These are phyloP conservation scores for Melanaphis sacchari DNA, from an alignment of 1,140 invertebrate genomes.

Conservation along the genomic window DNA sequence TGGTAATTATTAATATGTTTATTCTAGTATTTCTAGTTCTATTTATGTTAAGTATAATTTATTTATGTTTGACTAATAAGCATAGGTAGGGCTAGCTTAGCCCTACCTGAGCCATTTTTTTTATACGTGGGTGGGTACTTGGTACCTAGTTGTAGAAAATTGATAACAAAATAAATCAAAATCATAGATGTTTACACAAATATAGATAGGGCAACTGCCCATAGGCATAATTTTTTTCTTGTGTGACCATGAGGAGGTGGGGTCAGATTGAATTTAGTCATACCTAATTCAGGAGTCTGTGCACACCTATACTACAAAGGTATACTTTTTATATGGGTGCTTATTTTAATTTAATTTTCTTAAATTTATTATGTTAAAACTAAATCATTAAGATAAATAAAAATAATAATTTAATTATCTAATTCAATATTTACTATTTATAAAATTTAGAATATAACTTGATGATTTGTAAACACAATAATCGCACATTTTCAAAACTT, in stretches of 20 bases:
- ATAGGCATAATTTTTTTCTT: too few species aligned
- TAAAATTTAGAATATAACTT: background rate
- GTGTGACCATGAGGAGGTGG: too few species aligned
- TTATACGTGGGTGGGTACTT: too few species aligned
- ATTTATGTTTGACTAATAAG: background rate
- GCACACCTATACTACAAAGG: too few species aligned
- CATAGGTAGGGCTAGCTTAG: too few species aligned
- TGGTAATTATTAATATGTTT: slow-evolving; percentile 11
- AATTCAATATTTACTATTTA: background rate
- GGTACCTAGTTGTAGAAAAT: too few species aligned
- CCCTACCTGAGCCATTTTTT: too few species aligned
- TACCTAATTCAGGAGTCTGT: too few species aligned
- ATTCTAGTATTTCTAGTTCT: background rate
- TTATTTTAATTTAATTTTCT: background rate
- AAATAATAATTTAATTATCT: background rate
- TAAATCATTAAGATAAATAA: background rate
- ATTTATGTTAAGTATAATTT: background rate
- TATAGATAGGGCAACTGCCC: too few species aligned
- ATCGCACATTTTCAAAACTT: background rate
- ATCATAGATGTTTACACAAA: too few species aligned
- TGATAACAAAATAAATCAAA: too few species aligned
- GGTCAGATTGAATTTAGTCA: too few species aligned
- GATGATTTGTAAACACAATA: background rate
- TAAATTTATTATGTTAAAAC: background rate
- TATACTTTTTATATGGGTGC: background rate